Base-by-base conservation (phyloP, 2,797 vertebrate species). In the Pagetopsis macropterus region DNA sequence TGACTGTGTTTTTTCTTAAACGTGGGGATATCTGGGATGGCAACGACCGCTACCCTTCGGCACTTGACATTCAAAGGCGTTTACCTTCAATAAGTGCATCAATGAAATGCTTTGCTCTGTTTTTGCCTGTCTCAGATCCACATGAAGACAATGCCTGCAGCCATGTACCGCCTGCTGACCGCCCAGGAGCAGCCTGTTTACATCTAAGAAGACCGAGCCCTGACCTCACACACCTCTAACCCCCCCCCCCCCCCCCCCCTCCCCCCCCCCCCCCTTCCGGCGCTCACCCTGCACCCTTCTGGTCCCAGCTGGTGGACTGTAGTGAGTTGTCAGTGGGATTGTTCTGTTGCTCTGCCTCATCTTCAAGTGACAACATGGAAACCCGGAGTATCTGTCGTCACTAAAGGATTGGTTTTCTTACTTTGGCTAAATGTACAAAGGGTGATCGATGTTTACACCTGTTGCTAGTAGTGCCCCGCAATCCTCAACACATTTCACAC, bases 131-230 rank as follows among this genome's bases (percentile, higher is more conserved):
- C 60, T 70, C 89, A 99, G 98, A 99, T 99, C 77, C 97, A 98
- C 88, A 99, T 99, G 98, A 99, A 98, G 95, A 99, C 98, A 0
- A 99, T 99, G 98, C 97, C 98, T 67, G 97, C 97, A 63, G 97
- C 97, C 86, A 98, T 99, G 97, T 99, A 99, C 91, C 95, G 98
- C 84, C 94, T 99, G 92, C 94, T 99, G 92, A 99, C 98, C 0
- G 98, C 97, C n/a, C 98, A 99, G 92, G 95, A 95, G 84, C 94
- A 95, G 76, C 94, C 95, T 10, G 89, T 95, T 90, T 95, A 95
- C 93, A 95, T 95, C 72, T 95, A 40, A 73, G 44, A 61, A 75
- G 67, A 78, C 76, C n/a, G 54, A 70, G 23, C 66, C 78, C 80
- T 66, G 59, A 67, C 55, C 75, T 77, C 81, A 80, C 70, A 59